A percentile compares a stretch with the other conserved stretches of the same genome.
Evolutionary conservation across 2,797 vertebrate genomes (phyloP).

Genomic region (Carcharodon carcharias): DNA sequence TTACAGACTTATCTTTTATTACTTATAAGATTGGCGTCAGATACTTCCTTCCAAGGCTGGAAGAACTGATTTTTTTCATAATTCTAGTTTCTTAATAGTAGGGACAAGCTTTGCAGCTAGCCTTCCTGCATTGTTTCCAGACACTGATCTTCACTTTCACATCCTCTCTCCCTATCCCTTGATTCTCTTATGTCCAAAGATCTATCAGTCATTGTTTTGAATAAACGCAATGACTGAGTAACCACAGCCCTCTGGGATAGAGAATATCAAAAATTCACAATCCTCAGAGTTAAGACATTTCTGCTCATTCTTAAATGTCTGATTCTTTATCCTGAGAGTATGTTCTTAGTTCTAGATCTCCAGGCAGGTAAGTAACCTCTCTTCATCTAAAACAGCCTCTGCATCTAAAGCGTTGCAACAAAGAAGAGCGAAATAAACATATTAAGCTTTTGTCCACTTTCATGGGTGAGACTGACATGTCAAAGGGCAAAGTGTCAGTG

Average conservation of each 20-base stretch:
- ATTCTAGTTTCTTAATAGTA: neutral
- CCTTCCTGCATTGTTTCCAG: neutral
- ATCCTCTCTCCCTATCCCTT: neutral
- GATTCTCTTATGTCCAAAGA: neutral
- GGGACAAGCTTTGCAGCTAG: neutral
- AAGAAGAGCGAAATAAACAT: neutral
- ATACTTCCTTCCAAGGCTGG: neutral
- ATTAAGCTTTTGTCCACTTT: neutral
- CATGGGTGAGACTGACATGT: neutral
- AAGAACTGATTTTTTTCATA: neutral
- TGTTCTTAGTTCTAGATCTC: neutral
- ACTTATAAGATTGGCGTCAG: neutral
- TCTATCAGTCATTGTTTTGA: neutral
- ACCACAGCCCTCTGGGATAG: neutral
- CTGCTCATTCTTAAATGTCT: neutral
- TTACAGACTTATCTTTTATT: neutral
- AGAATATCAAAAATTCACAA: neutral
- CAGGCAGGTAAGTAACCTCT: neutral
- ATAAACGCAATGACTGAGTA: neutral
- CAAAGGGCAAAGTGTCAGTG: neutral
- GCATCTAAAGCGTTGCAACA: neutral
- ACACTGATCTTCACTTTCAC: neutral
- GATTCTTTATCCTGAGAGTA: neutral
- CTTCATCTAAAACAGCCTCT: no score
- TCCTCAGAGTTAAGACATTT: neutral